Evolutionary conservation across 2,113 vertebrate genomes (phyloP).

Genomic region (Lates calcarifer): DNA sequence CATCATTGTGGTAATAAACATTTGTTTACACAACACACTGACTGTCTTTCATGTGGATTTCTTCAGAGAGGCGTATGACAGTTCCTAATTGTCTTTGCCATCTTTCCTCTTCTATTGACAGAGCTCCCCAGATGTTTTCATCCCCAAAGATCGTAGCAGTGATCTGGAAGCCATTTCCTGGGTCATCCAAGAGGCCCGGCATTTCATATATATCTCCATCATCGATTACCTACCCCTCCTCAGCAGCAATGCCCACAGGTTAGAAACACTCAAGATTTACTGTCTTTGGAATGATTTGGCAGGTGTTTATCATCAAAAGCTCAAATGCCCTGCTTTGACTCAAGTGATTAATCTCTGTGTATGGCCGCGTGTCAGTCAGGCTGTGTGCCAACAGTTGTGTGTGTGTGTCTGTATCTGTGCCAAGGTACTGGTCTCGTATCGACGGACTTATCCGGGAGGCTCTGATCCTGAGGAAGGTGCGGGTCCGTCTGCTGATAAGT

Average conservation of each 20-base stretch:
- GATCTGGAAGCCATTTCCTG: constrained; percentile 95
- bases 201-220: constrained; percentile 93
- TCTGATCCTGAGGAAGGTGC: constrained; percentile 90
- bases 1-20: not conserved
- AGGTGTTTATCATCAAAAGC: constrained; percentile 10
- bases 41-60: not conserved
- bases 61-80: not conserved
- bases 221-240: constrained; percentile 92
- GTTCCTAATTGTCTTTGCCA: not conserved
- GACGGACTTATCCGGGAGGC: constrained; percentile 94
- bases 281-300: not conserved
- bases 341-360: constrained; percentile 22
- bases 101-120: constrained; percentile 64
- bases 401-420: constrained; percentile 21
- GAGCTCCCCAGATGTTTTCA: constrained; percentile 94
- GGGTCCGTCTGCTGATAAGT: constrained; percentile 92
- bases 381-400: constrained; percentile 10
- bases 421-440: constrained; percentile 95
- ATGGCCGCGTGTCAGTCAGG: not conserved
- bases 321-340: constrained; percentile 22
- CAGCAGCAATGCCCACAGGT: constrained; percentile 86
- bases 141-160: constrained; percentile 91
- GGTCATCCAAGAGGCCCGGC: constrained; percentile 90
- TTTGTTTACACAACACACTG: not conserved
- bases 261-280: constrained; percentile 35